Percentiles rank a stretch among this genome's conserved stretches.
Evolutionary conservation across 2,797 vertebrate species (phyloP).

Genomic region (Acanthopagrus latus): DNA sequence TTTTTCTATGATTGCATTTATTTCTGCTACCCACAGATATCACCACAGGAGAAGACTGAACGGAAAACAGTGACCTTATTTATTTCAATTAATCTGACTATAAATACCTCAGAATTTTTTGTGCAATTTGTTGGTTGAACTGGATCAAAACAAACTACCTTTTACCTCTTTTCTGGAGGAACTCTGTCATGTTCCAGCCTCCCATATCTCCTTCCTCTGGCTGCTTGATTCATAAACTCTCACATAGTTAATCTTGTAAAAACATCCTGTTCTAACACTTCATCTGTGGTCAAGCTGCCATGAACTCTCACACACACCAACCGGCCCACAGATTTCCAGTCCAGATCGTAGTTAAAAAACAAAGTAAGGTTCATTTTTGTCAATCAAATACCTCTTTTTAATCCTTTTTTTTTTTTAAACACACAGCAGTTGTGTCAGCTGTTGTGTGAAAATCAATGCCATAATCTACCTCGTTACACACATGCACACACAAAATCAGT

Average conservation of each 20-base stretch:
- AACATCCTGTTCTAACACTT: slow-evolving; percentile 56
- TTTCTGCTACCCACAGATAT: too few relatives aligned
- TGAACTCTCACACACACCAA: slow-evolving; percentile 17
- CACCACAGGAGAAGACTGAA: too few relatives aligned
- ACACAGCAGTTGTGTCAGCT: neutral
- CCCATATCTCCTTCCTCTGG: slow-evolving; percentile 48
- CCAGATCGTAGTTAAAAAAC: neutral
- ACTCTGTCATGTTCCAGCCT: slow-evolving; percentile 22
- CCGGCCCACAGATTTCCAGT: neutral
- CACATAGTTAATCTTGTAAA: slow-evolving; percentile 38
- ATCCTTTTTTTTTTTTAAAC: neutral
- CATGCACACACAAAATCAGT: neutral
- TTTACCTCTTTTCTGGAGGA: slow-evolving; percentile 36
- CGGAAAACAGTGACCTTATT: too few relatives aligned
- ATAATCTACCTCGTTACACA: neutral
- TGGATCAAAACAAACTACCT: slow-evolving; percentile 8
- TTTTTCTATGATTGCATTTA: neutral
- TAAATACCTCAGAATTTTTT: neutral
- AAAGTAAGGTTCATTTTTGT: too few relatives aligned
- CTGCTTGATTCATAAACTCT: slow-evolving; percentile 39
- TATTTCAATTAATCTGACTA: neutral
- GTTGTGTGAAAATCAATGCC: neutral
- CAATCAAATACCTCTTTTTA: neutral
- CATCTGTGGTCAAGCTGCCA: slow-evolving; percentile 21
- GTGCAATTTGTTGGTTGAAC: neutral